phyloP scores from a whole-genome alignment of 2,113 vertebrate species.

The Riparia riparia region DNA sequence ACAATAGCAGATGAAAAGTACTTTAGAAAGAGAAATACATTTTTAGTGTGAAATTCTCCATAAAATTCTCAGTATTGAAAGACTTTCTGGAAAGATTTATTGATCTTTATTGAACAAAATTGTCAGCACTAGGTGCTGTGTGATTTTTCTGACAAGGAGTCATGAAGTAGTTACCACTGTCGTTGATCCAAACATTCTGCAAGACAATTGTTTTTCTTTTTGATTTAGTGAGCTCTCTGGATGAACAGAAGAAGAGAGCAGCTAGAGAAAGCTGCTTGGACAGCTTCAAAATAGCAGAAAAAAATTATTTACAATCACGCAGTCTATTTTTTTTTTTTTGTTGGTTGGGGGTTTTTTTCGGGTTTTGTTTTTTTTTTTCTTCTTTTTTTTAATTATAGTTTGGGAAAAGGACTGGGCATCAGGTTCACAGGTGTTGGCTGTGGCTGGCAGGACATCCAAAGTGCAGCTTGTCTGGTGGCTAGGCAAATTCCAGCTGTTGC shows the following conservation, averaged over 20 bases:
- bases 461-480: neutral
- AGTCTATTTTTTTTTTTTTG: accelerated
- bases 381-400: neutral
- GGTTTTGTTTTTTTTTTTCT: accelerated
- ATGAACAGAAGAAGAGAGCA: neutral
- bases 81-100: neutral
- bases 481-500: neutral
- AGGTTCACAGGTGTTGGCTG: neutral
- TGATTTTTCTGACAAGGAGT: neutral
- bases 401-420: neutral
- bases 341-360: no score
- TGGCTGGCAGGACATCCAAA: neutral
- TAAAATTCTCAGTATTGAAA: neutral
- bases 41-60: neutral
- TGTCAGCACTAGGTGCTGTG: neutral
- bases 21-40: neutral
- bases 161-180: neutral
- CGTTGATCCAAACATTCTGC: neutral
- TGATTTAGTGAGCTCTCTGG: neutral
- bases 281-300: neutral
- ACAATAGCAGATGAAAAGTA: neutral
- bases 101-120: neutral
- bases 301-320: accelerated
- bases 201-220: neutral
- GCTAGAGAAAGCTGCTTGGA: neutral